phyloP scores from a whole-genome alignment of 2,113 vertebrate species.

The Pitta sordida region DNA sequence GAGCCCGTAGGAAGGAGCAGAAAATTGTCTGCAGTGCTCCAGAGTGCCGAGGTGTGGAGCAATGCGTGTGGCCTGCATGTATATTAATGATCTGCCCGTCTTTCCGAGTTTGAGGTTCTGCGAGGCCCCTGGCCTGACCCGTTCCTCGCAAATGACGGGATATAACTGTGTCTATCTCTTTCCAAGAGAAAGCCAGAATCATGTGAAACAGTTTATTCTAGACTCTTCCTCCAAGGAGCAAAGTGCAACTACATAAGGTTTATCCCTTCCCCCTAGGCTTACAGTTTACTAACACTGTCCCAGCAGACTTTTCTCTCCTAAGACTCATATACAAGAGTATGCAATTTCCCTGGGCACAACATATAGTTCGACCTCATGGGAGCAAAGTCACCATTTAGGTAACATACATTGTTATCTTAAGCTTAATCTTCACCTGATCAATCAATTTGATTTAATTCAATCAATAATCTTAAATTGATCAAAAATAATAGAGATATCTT shows the following conservation, averaged over 20 bases:
- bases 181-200: not conserved
- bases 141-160: too few species aligned
- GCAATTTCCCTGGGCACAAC: not conserved
- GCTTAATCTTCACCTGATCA: too few species aligned
- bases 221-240: not conserved
- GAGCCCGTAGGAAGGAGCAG: too few species aligned
- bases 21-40: too few species aligned
- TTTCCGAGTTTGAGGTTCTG: too few species aligned
- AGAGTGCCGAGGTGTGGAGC: too few species aligned
- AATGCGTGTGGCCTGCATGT: too few species aligned
- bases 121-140: too few species aligned
- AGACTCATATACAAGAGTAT: not conserved
- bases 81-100: too few species aligned
- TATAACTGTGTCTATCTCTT: not conserved
- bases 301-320: not conserved
- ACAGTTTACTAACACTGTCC: not conserved
- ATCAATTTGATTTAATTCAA: too few species aligned
- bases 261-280: not conserved
- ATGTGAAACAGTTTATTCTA: not conserved
- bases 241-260: not conserved
- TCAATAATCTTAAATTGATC: not conserved
- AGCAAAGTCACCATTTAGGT: not conserved
- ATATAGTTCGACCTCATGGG: not conserved
- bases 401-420: not conserved
- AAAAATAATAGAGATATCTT: not conserved